phyloP scores from a whole-genome alignment of 1,140 invertebrate species.

The Saccostrea echinata region DNA sequence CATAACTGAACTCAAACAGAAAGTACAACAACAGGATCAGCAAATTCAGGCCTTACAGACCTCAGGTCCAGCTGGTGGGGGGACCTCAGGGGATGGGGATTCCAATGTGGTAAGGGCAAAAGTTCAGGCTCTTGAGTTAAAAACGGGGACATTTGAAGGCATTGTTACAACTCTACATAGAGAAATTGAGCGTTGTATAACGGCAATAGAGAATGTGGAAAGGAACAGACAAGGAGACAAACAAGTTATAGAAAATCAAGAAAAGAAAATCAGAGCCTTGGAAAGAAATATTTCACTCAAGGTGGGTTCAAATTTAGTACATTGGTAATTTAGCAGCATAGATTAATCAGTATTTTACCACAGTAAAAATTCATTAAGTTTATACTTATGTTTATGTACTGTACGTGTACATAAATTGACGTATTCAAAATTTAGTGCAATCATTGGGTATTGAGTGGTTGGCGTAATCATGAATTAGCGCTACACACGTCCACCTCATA shows the following conservation, averaged over 20 bases:
- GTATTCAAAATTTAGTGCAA: no score
- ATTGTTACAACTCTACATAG: slow-evolving; percentile 66
- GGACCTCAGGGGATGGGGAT: background rate
- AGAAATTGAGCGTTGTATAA: slow-evolving; percentile 67
- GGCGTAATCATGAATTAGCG: no score
- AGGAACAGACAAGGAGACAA: slow-evolving; percentile 45
- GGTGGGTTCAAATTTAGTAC: background rate
- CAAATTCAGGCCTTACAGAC: slow-evolving; percentile 16
- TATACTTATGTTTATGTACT: background rate
- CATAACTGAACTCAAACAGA: slow-evolving; percentile 19
- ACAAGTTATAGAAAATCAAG: slow-evolving; percentile 58
- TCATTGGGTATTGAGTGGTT: no score
- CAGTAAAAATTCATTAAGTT: background rate
- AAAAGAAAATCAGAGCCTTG: slow-evolving; percentile 62
- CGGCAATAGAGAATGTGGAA: slow-evolving; percentile 60
- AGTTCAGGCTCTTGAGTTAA: slow-evolving; percentile 17
- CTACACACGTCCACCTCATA: no score
- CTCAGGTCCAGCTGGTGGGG: background rate
- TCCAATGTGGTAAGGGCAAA: background rate
- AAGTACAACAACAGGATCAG: slow-evolving; percentile 37
- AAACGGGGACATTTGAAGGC: slow-evolving; percentile 60
- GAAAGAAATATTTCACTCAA: slow-evolving; percentile 64
- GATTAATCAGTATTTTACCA: no score
- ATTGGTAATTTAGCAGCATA: no score
- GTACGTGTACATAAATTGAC: no score